Base-by-base conservation (phyloP, 2,797 vertebrate genomes). In the Darevskia nairensis region DNA sequence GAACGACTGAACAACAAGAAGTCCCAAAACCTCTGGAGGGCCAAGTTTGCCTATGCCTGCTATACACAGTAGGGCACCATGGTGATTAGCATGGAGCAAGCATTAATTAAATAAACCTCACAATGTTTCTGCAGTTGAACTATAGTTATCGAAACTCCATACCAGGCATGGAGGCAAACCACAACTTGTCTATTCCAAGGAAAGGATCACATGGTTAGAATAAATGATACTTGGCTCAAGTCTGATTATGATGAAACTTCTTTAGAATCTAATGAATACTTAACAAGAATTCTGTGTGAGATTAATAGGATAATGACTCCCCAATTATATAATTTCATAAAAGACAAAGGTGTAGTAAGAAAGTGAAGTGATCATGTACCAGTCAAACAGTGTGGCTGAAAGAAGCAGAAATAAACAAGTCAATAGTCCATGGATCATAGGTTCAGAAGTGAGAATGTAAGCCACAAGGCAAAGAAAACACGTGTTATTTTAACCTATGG, bases 241-340 rank as follows among this genome's bases (percentile, higher is more conserved):
- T 84, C 39, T 17, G 17, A 78, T 74, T 29, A 66, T 29, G 8
- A 1, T 78, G 39, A 78, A 46, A 11, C 39, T 32, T 44, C 9
- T 44, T 66, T 5, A 46, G 15, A 32, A 76, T 61, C 59, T 85
- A 6, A 41, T 19, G 1, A 23, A 78, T 15, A 9, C 23, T 29
- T 21, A 39, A 29, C 7, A 50, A 79, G 32, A 79, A 80, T 86
- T 25, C 1, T 39, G 8, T 35, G 23, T 71, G 41, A 86, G n/a
- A 86, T 55, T 66, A 85, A 77, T 85, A 59, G 66, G 29, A 77
- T 25, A 83, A 69, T 86, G 64, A 69, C 41, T 55, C 50, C 32
- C 50, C n/a, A n/a, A 55, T 80, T 76, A 8, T 13, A 55, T 55
- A 55, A 85, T 5, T 85, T 29, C 5, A 71, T n/a, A 69, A 59